A percentile compares a stretch with the other conserved stretches of the same genome.
Evolutionary conservation across 2,888 invertebrate genomes (phyloP).

Genomic region (Cylindroiulus punctatus): DNA sequence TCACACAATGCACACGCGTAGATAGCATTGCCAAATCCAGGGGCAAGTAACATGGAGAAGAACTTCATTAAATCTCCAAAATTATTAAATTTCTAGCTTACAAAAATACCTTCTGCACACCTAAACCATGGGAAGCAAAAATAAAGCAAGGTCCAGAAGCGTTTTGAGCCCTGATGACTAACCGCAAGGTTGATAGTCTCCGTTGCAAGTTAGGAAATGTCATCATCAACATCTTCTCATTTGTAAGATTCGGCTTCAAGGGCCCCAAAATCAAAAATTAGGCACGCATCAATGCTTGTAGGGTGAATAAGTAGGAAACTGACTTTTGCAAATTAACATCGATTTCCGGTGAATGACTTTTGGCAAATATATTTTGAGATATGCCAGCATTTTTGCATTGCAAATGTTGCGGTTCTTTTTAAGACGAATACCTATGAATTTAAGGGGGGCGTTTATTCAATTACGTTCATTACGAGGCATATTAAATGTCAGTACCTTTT

Average conservation of each 20-base stretch:
- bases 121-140: no score
- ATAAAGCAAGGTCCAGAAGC: no score
- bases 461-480: neutral
- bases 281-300: neutral
- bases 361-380: neutral
- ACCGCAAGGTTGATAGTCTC: neutral
- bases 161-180: neutral
- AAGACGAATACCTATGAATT: neutral
- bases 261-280: neutral
- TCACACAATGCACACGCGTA: neutral
- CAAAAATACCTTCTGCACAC: no score
- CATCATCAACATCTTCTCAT: slow-evolving; percentile 20
- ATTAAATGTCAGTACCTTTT: neutral
- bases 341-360: slow-evolving; percentile 14
- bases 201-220: neutral
- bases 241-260: neutral
- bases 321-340: slow-evolving; percentile 39
- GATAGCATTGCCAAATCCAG: no score
- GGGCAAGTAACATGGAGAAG: no score
- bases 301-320: neutral
- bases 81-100: no score
- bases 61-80: no score
- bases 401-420: neutral
- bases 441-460: slow-evolving; percentile 1
- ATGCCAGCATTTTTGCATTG: neutral